These are phyloP conservation scores for Venusia cambrica DNA, from an alignment of 2,888 invertebrate genomes.

Conservation along the genomic window DNA sequence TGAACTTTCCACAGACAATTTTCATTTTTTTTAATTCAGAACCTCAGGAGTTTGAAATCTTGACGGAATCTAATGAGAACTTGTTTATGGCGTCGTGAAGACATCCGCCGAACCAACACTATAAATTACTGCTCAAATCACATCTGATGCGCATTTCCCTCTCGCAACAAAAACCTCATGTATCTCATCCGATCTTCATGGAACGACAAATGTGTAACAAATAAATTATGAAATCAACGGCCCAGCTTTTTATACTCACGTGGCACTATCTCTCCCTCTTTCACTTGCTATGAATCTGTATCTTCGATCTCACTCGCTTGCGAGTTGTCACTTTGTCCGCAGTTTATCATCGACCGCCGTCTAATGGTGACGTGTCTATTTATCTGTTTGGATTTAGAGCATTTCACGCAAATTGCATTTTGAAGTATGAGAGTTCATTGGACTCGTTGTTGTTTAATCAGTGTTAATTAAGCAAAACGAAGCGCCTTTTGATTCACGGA, in stretches of 20 bases:
- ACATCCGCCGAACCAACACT: conserved; percentile 69
- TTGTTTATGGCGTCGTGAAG: conserved; percentile 64
- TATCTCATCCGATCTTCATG: conserved; percentile 78
- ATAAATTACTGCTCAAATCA: conserved; percentile 79
- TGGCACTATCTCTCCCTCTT: conserved; percentile 49
- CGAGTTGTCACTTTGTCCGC: conserved; percentile 60
- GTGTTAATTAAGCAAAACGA: conserved; percentile 36
- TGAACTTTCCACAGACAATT: conserved; percentile 18
- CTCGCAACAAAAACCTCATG: conserved; percentile 75
- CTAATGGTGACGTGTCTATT: conserved; percentile 72
- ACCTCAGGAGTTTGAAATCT: conserved; percentile 13
- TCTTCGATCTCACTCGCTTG: conserved; percentile 44
- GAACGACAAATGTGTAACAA: conserved; percentile 81
- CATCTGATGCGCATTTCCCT: conserved; percentile 74
- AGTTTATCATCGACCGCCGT: conserved; percentile 70
- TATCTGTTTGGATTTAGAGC: conserved; percentile 57
- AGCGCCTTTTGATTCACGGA: conserved; percentile 32
- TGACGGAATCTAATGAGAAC: conserved; percentile 30
- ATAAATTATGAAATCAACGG: conserved; percentile 81
- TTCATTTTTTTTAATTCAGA: conserved; percentile 15
- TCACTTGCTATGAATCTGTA: conserved; percentile 34
- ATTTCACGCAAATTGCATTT: conserved; percentile 59
- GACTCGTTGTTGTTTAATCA: conserved; percentile 48
- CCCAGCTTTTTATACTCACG: conserved; percentile 70
- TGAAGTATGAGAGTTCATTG: conserved; percentile 58